Base-by-base conservation (phyloP, 2,888 invertebrate genomes). In the Rotaria sp. region DNA sequence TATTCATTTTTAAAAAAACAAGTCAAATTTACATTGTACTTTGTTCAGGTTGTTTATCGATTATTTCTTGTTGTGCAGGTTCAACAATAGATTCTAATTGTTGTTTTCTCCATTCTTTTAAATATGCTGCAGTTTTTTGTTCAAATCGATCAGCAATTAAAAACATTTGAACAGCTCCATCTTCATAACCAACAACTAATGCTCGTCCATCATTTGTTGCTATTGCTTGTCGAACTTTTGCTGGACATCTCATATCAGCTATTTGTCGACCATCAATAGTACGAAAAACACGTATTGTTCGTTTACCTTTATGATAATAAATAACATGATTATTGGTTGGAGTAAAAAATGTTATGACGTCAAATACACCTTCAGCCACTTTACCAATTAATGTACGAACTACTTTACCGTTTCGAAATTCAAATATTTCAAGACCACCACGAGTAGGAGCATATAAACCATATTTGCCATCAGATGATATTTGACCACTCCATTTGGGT, bases 341-440 rank as follows among this genome's bases (percentile, higher is more conserved):
- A 87, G 96, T 97, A 91, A 98, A 98, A 92, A 95, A 94, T 87
- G 96, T 95, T 88, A 96, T 96, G 38, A 97, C 96, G 4, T 95
- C 96, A 91, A 97, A 97, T 0, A 98, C 97, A 0, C 98, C 98
- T 91, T 98, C 97, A 0, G 97, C 97, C 0, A 97, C 91, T 87
- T 90, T 90, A 4, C 96, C 96, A 88, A 98, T 97, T 88, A 96
- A 94, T 0, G 95, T 96, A 90, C 95, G 94, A 0, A 96, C 94
- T 0, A 95, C 94, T 84, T 94, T 94, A 0, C 97, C 97, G 89
- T 95, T 94, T 90, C 95, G 96, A 87, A 98, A 92, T 90, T 98
- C 97, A 85, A 93, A 90, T 57, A 97, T 93, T 90, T 98, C 97
- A 3, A 98, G 92, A 0, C 98, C 98, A 0, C 98, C 98, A 86